Percentiles rank a stretch among this genome's conserved stretches.
Conservation (phyloP, 2,113 vertebrate species). For the Clarias gariepinus region DNA sequence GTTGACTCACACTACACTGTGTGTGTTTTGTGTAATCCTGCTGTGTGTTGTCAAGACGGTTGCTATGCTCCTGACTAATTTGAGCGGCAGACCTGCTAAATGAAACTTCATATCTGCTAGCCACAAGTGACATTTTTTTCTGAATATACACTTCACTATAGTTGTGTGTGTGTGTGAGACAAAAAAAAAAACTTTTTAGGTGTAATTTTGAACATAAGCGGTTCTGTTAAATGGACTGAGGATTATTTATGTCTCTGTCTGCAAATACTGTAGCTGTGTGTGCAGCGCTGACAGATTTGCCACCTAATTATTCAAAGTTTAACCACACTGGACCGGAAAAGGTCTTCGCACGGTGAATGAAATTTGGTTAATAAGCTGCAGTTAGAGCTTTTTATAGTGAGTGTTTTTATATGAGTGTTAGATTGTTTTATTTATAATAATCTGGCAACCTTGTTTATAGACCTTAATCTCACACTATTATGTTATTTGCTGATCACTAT, state of each 20-base stretch:
- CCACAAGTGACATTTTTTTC: neutral
- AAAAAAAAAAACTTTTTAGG: neutral
- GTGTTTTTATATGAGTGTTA: neutral
- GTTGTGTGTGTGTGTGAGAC: neutral
- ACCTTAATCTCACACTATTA: neutral
- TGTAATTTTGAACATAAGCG: neutral
- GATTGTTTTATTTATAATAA: neutral
- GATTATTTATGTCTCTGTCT: neutral
- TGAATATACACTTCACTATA: neutral
- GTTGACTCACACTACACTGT: neutral
- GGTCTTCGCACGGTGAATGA: too few species aligned
- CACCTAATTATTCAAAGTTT: neutral
- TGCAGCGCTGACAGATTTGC: neutral
- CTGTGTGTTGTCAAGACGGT: constrained; percentile 18
- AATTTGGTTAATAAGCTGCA: neutral
- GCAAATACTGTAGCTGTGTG: neutral
- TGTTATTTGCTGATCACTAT: too few species aligned
- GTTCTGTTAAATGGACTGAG: neutral
- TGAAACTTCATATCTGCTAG: neutral
- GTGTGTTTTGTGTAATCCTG: constrained; percentile 19
- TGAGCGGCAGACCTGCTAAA: constrained; percentile 22
- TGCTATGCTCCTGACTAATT: constrained; percentile 47
- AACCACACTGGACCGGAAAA: neutral
- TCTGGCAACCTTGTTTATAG: neutral
- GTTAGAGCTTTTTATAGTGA: neutral